Conservation (phyloP, 2,888 invertebrate genomes). For the Abscondita cerata region DNA sequence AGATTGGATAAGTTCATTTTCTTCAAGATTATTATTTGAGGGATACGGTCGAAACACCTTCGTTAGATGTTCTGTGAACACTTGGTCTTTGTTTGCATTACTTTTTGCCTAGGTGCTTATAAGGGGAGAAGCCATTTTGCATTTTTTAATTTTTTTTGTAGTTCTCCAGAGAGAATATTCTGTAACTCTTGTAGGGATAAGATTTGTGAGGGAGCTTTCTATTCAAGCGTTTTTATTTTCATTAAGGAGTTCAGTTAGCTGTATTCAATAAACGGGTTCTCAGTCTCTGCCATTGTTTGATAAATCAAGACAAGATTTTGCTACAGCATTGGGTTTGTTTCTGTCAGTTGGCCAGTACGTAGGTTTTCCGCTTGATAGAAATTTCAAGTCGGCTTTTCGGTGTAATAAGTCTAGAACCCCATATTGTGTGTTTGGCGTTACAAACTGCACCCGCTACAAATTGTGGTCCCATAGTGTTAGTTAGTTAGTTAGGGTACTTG, state of each 20-base stretch:
- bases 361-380: neutral
- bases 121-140: neutral
- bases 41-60: neutral
- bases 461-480: neutral
- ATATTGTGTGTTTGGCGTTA: neutral
- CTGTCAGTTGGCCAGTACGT: neutral
- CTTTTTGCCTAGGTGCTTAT: neutral
- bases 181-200: neutral
- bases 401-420: neutral
- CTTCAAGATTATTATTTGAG: neutral
- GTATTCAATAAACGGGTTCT: too few relatives aligned
- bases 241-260: too few relatives aligned
- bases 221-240: neutral
- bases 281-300: too few relatives aligned
- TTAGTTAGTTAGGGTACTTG: neutral
- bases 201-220: neutral
- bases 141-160: too few relatives aligned
- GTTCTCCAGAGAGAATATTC: neutral
- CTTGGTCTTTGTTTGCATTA: neutral
- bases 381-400: neutral
- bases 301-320: neutral
- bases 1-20: conserved; percentile 1
- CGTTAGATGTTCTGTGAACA: neutral
- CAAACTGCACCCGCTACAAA: neutral
- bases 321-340: too few relatives aligned